These are phyloP conservation scores for Hemithea aestivaria DNA, from an alignment of 2,888 invertebrate genomes.

Conservation along the genomic window DNA sequence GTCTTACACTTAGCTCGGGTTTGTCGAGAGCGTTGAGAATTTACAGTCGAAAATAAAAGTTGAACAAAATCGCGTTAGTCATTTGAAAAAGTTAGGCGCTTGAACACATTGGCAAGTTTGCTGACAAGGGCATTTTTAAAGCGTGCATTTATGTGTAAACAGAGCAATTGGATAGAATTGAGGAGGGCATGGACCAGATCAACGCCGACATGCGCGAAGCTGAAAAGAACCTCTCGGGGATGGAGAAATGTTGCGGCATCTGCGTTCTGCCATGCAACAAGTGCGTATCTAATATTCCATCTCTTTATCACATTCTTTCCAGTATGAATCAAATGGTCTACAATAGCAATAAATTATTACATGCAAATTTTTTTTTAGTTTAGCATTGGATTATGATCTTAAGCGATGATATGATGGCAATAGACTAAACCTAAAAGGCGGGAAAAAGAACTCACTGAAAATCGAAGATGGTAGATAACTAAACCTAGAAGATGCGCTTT, in stretches of 20 bases:
- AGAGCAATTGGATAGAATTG: conserved; percentile 99
- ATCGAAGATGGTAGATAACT: too few relatives aligned
- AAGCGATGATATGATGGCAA: too few relatives aligned
- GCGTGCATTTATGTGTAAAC: conserved; percentile 61
- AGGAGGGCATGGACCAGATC: conserved; percentile 99
- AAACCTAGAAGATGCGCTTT: too few relatives aligned
- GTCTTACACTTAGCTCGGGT: conserved; percentile 73
- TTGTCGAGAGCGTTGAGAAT: conserved; percentile 80
- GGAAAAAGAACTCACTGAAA: too few relatives aligned
- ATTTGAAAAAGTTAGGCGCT: conserved; percentile 53
- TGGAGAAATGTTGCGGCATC: conserved; percentile 99
- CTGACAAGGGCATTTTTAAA: conserved; percentile 52
- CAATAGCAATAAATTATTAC: too few relatives aligned
- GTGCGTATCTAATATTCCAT: conserved; percentile 76
- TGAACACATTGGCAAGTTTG: conserved; percentile 44
- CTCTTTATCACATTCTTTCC: background rate
- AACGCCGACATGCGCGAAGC: conserved; percentile 99
- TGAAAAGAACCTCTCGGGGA: conserved; percentile 99
- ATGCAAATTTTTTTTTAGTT: too few relatives aligned
- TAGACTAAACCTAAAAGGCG: too few relatives aligned
- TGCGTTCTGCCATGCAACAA: conserved; percentile 99
- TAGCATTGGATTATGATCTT: too few relatives aligned
- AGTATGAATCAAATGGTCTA: too few relatives aligned
- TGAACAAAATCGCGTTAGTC: conserved; percentile 35
- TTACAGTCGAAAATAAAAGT: conserved; percentile 51